Base-by-base conservation (phyloP, 1,140 invertebrate species). In the Scylla paramamosain region DNA sequence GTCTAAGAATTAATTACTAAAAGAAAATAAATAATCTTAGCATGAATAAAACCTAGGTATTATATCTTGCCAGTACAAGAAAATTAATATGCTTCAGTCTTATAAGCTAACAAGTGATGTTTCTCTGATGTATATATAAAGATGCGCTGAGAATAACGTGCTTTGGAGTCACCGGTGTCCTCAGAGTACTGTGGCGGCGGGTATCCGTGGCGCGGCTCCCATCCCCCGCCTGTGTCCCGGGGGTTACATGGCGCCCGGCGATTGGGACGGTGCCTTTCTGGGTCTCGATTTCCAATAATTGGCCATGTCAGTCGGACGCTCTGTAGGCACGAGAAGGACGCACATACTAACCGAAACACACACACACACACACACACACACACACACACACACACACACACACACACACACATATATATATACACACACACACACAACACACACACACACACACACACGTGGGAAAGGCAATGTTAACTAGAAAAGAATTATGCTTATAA, bases 271-370 rank as follows among this genome's bases (percentile, higher is more conserved):
- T 91, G 88, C 87, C 59, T 90, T 82, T 48, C 87, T 82, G 39
- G 39, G 32, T 94, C 93, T 94, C 93, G 93, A 94, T 94, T 94
- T 94, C 93, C 93, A 94, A 94, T 94, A 94, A 94, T 94, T 94
- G 93, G 93, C 89, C 88, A 29, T 94, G 93, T 94, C 93, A 94
- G 93, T 91, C 82, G 93, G 93, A 94, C 67, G 93, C 93, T 90
- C 29, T 52, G 87, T 90, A 89, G 91, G 93, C 77, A 91, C 93
- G 45, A 32, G 32, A 91, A 88, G 84, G 83, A 82, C 93, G 20
- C 32, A 90, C 48, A 91, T 45, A 83, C 93, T n/a, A n/a, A n/a
- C n/a, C n/a, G n/a, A 84, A 48, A 45, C 93, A 77, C 84, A 77
- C 48, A 94, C 52, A 28, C 86, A 82, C 93, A 89, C 52, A 39